phyloP scores from a whole-genome alignment of 2,888 invertebrate species.

The Oligia strigilis region DNA sequence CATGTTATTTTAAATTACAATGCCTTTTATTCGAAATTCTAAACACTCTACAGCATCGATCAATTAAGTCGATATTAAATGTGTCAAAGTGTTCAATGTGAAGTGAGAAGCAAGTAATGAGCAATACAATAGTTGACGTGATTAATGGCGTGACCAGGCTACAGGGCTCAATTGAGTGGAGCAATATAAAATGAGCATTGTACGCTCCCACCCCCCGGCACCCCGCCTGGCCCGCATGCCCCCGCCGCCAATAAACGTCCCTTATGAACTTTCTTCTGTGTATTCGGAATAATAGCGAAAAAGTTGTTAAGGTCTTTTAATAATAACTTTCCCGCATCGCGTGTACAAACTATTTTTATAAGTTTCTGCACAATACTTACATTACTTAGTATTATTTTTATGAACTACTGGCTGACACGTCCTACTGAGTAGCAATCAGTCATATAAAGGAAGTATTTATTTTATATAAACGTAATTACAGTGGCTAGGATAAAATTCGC shows the following conservation, averaged over 20 bases:
- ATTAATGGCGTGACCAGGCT: constrained; percentile 76
- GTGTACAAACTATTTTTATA: constrained; percentile 67
- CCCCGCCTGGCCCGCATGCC: constrained; percentile 46
- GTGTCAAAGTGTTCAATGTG: constrained; percentile 68
- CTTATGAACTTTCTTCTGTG: constrained; percentile 74
- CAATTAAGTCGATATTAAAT: constrained; percentile 54
- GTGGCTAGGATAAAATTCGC: background rate
- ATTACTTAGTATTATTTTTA: constrained; percentile 24
- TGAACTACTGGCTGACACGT: constrained; percentile 26
- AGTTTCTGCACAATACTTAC: constrained; percentile 39
- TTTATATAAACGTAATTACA: constrained; percentile 14
- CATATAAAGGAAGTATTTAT: background rate
- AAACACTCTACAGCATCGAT: constrained; percentile 31
- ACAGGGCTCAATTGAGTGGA: constrained; percentile 74
- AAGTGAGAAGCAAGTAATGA: constrained; percentile 68
- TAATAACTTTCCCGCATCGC: constrained; percentile 78
- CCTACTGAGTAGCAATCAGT: constrained; percentile 1
- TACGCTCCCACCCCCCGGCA: constrained; percentile 26
- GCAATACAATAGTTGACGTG: constrained; percentile 75
- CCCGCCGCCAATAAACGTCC: constrained; percentile 70
- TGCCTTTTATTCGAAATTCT: constrained; percentile 12
- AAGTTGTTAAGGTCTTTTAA: constrained; percentile 79
- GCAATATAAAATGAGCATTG: constrained; percentile 73
- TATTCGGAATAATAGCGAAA: constrained; percentile 78
- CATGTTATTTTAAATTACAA: constrained; percentile 16